Evolutionary conservation across 2,113 vertebrate species (phyloP).

Genomic region (Macrotis lagotis): DNA sequence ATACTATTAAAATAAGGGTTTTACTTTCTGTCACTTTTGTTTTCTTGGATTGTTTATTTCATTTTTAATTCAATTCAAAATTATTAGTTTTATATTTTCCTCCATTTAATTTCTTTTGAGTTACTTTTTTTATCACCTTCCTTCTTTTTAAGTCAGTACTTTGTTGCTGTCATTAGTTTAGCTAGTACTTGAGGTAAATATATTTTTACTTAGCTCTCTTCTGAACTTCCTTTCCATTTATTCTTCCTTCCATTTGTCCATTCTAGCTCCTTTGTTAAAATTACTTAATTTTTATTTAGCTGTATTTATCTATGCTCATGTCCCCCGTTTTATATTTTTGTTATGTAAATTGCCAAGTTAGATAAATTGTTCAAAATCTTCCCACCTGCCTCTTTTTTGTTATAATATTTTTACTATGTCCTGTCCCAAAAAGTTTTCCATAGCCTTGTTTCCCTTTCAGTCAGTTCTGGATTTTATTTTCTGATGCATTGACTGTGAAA

Average conservation of each 20-base stretch:
- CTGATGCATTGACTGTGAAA: background rate
- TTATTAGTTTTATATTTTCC: background rate
- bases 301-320: background rate
- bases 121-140: background rate
- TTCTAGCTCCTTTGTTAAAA: background rate
- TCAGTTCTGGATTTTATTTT: background rate
- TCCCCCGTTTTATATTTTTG: background rate
- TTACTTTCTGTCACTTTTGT: background rate
- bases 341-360: background rate
- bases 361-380: background rate
- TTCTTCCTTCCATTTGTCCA: background rate
- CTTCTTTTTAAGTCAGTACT: background rate
- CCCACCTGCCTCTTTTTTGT: background rate
- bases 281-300: background rate
- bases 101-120: background rate
- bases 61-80: background rate
- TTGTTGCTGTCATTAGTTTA: background rate
- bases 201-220: background rate
- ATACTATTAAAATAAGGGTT: background rate
- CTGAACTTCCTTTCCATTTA: background rate
- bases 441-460: background rate
- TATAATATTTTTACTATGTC: background rate
- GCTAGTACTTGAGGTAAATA: background rate
- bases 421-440: background rate
- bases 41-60: background rate